Conservation (phyloP, 2,888 invertebrate genomes). For the Itoplectis maculator region DNA sequence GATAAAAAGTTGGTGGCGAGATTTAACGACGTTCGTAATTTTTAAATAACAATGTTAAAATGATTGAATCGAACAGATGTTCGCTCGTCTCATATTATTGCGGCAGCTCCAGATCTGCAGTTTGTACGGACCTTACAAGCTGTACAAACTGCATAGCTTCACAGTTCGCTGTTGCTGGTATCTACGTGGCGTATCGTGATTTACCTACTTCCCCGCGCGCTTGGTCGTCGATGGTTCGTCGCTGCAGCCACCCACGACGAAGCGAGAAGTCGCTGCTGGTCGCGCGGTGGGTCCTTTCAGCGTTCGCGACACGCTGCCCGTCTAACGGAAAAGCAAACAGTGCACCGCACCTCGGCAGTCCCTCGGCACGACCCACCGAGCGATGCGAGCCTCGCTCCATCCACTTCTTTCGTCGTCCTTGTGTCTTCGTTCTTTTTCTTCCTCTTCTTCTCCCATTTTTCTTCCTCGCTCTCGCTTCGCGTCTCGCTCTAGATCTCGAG, state of each 20-base stretch:
- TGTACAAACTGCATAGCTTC: background rate
- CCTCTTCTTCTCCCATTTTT: slow-evolving; percentile 46
- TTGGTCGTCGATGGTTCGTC: slow-evolving; percentile 8
- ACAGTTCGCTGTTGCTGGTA: background rate
- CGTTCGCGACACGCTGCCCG: slow-evolving; percentile 57
- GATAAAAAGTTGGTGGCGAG: too few species aligned
- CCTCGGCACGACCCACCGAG: slow-evolving; percentile 36
- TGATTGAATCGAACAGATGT: too few species aligned
- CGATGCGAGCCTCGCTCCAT: slow-evolving; percentile 57
- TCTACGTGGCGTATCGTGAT: background rate
- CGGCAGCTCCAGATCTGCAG: background rate
- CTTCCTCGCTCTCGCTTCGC: background rate
- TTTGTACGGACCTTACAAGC: background rate
- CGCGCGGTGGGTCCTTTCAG: slow-evolving; percentile 54
- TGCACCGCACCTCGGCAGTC: background rate
- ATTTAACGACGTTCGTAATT: too few species aligned
- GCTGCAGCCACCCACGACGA: slow-evolving; percentile 57
- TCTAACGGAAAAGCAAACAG: slow-evolving; percentile 48
- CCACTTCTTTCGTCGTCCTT: slow-evolving; percentile 64
- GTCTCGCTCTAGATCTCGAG: slow-evolving; percentile 33
- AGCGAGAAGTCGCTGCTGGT: slow-evolving; percentile 45
- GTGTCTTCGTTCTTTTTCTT: slow-evolving; percentile 40
- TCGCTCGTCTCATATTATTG: too few species aligned
- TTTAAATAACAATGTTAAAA: too few species aligned
- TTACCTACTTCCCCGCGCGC: slow-evolving; percentile 1